Base-by-base conservation (phyloP, 2,888 invertebrate species). In the Rhorus exstirpatorius region DNA sequence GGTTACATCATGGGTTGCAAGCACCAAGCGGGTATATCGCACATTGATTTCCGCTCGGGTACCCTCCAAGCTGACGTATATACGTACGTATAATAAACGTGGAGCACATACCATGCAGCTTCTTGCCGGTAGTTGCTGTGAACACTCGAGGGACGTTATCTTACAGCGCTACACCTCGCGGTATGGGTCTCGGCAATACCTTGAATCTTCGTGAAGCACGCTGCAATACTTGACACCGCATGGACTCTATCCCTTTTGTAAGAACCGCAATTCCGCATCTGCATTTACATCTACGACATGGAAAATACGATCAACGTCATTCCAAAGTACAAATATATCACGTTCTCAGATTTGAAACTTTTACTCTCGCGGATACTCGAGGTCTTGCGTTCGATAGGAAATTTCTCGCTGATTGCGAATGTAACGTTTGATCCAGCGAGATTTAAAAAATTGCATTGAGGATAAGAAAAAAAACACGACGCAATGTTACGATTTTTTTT, bases 21-120 rank as follows among this genome's bases (percentile, higher is more conserved):
- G 67, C 24, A 31, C 35, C 26, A 31, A 17, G 63, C n/a, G 31
- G 1, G 51, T 51, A 8, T 31, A 35, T 14, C n/a, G 58, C 46
- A 46, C 71, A 60, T 71, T 71, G 71, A 71, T 71, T 71, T 71
- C 60, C 46, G 58, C 71, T 60, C 46, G 71, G 46, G 46, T 71
- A 46, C 58, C 46, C 35, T 46, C 44, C 58, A 60, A 49, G 24
- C 21, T 71, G 17, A 58, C 58, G 19, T 31, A 24, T 55, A 55
- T 31, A 17, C 6, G n/a, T 6, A 6, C 21, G n/a, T 14, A 12
- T 58, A 46, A 46, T 46, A 60, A 41, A 35, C 21, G 55, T 38
- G 65, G 21, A 35, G 46, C 65, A 44, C 41, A 44, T 41, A 46
- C 21, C 26, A 46, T 49, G 51, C 3, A 51, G 35, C 12, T 46